These are phyloP conservation scores for Sardina pilchardus DNA, from an alignment of 2,113 vertebrate genomes.

Conservation along the genomic window DNA sequence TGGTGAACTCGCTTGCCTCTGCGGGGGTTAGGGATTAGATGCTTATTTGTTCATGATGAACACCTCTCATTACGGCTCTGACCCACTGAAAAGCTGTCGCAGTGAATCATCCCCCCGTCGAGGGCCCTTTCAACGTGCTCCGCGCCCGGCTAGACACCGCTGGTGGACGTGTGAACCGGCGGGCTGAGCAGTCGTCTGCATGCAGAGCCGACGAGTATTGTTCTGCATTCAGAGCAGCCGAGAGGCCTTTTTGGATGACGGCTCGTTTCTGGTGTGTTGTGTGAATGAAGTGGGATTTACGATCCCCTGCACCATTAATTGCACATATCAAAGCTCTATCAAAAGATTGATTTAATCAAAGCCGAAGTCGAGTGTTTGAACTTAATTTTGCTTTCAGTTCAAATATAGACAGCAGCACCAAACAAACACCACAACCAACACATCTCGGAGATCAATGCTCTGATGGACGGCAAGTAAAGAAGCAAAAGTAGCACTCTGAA, in stretches of 20 bases:
- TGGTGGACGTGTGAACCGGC: background rate
- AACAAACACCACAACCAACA: background rate
- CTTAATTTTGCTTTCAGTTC: background rate
- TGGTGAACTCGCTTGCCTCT: slow-evolving; percentile 29
- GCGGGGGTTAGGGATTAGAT: slow-evolving; percentile 23
- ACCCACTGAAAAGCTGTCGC: slow-evolving; percentile 25
- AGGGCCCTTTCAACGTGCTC: slow-evolving; percentile 22
- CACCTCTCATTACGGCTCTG: slow-evolving; percentile 43
- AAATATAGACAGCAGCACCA: background rate
- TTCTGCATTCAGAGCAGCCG: background rate
- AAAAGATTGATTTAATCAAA: background rate
- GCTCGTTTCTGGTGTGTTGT: background rate
- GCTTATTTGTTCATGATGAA: slow-evolving; percentile 42
- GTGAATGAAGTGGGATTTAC: background rate
- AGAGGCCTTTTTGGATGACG: background rate
- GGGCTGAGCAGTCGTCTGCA: background rate
- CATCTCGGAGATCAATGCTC: background rate
- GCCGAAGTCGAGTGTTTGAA: background rate
- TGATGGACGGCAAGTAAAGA: background rate
- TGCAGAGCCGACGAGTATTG: background rate
- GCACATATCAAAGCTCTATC: background rate
- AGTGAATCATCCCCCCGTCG: slow-evolving; percentile 19
- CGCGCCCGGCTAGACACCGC: background rate
- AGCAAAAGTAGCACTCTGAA: background rate
- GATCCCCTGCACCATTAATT: background rate